Percentiles rank a stretch among this genome's conserved stretches.
These are phyloP conservation scores for Drosophila bocqueti DNA, from an alignment of 1,140 invertebrate genomes.

Conservation along the genomic window DNA sequence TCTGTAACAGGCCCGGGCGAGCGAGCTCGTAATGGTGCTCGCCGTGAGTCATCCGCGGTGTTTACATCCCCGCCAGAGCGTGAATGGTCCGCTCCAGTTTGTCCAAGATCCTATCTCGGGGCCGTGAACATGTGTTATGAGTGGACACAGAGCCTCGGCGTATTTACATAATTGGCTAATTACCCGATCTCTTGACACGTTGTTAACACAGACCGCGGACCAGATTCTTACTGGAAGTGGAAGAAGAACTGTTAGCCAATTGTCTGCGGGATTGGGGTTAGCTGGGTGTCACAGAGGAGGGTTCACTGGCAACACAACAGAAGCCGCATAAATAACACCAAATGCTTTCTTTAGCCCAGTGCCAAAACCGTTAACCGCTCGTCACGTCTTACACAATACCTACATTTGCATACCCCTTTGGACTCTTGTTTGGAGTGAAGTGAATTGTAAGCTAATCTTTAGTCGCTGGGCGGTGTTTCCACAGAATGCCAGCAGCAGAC, in stretches of 20 bases:
- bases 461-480: constrained; percentile 6
- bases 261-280: constrained; percentile 4
- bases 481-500: constrained; percentile 25
- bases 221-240: constrained; percentile 3
- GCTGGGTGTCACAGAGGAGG: neutral
- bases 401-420: constrained; percentile 9
- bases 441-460: constrained; percentile 24
- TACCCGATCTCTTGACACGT: constrained; percentile 25
- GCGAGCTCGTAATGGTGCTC: constrained; percentile 4
- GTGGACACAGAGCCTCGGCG: neutral
- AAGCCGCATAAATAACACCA: constrained; percentile 36
- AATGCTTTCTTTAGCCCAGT: constrained; percentile 17
- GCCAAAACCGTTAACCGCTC: constrained; percentile 24
- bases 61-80: constrained; percentile 27
- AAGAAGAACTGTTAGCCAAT: constrained; percentile 34
- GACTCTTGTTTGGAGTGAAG: neutral
- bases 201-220: constrained; percentile 15
- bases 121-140: constrained; percentile 5
- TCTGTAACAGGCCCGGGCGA: constrained; percentile 32
- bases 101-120: constrained; percentile 16
- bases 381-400: constrained; percentile 25
- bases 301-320: constrained; percentile 12
- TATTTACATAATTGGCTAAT: constrained; percentile 44
- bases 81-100: constrained; percentile 26
- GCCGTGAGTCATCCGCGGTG: constrained; percentile 28